Evolutionary conservation across 2,888 invertebrate genomes (phyloP), one percentile per base, ranked within the genome.

Genomic region (Xestia sexstrigata): DNA sequence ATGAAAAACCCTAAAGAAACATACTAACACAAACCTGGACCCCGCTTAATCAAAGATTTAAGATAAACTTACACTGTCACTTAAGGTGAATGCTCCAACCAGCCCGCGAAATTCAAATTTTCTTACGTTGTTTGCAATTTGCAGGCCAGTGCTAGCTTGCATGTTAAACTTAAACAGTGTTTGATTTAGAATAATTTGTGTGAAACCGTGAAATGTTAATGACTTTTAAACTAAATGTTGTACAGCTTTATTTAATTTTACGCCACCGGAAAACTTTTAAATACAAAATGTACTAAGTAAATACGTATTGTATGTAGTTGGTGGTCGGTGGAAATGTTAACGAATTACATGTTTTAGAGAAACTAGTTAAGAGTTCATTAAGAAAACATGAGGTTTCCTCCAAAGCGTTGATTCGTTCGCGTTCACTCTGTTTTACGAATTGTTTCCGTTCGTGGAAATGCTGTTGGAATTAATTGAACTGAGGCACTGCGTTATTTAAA

Each of bases 311-410:
- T 42, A 26, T n/a, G 17, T 74, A 39, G 45, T 62, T 20, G 13
- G 75, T 42, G 20, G 35, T n/a, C 30, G 17, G 63, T 65, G 2
- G 47, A 78, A 83, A 82, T 65, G 67, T 83, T 83, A 70, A 67
- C 70, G 58, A 83, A 71, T 79, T 79, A 74, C 73, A 76, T 73
- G 87, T 76, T 80, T 77, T 63, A 76, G 35, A 42, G 52, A 17
- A 47, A 84, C 45, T 69, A 52, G 75, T 79, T 65, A 66, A 69
- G 69, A 47, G 49, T 66, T 85, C 62, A 81, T 87, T 84, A 85
- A 74, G 74, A 60, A 87, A 78, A 85, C 87, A 85, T 78, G 77
- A 77, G 82, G 66, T 71, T 87, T 66, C 58, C 70, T 42, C 30
- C 26, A 4, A 63, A 52, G 35, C 67, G 85, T 47, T 60, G 65